Evolutionary conservation across 2,888 invertebrate species (phyloP).

Genomic region (Carabus problematicus): DNA sequence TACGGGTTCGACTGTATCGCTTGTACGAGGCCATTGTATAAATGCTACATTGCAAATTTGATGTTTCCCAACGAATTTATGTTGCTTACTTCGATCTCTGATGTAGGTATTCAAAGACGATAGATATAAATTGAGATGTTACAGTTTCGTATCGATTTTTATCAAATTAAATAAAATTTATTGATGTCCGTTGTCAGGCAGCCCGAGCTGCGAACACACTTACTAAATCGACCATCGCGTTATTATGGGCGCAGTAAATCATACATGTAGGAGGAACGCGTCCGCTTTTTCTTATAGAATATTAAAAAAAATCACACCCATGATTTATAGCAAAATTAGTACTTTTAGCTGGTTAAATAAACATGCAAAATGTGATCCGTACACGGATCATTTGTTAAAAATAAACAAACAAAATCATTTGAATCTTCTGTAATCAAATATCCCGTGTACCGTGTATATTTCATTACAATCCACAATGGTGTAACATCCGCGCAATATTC

Average conservation of each 20-base stretch:
- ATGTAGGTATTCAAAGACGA: conserved; percentile 51
- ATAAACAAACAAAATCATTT: no score
- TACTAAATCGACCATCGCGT: conserved; percentile 16
- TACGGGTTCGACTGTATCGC: conserved; percentile 44
- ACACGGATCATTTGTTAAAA: no score
- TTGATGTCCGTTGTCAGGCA: conserved; percentile 4
- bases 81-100: conserved; percentile 51
- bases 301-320: conserved; percentile 14
- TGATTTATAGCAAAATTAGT: conserved; percentile 35
- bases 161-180: conserved; percentile 40
- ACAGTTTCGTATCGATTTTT: conserved; percentile 47
- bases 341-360: conserved; percentile 8
- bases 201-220: conserved; percentile 2
- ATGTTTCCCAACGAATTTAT: conserved; percentile 54
- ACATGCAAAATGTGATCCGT: neutral
- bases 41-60: conserved; percentile 54
- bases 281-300: conserved; percentile 11
- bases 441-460: no score
- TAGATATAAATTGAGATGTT: conserved; percentile 56
- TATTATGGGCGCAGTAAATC: conserved; percentile 31
- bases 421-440: no score
- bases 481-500: no score
- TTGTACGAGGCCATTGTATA: conserved; percentile 49
- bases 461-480: no score
- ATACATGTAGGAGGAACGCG: conserved; percentile 14